Conservation (phyloP, 1,140 invertebrate genomes). For the Calliphora vicina region DNA sequence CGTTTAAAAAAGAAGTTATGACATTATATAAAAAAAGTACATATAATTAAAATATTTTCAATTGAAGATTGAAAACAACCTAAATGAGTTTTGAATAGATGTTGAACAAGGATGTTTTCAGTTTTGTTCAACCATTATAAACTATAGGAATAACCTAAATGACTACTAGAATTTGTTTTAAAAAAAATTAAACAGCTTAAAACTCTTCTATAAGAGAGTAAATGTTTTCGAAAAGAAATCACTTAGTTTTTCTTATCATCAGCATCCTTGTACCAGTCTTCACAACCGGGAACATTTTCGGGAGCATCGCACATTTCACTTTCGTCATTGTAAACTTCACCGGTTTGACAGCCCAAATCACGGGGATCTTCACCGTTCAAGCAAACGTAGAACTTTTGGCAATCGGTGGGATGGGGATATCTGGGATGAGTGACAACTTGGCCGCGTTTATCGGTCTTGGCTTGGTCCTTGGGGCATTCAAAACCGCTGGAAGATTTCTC, state of each 20-base stretch:
- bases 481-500: conserved; percentile 83
- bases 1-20: not conserved
- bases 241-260: conserved; percentile 64
- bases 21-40: not conserved
- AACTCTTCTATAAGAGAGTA: conserved; percentile 23
- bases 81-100: not conserved
- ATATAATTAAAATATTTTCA: not conserved
- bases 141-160: conserved; percentile 35
- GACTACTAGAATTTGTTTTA: conserved; percentile 19
- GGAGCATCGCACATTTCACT: conserved; percentile 83
- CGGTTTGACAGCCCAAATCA: conserved; percentile 83
- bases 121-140: not conserved
- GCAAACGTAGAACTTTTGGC: conserved; percentile 86
- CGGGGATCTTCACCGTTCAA: conserved; percentile 84
- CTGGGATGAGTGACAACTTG: conserved; percentile 84
- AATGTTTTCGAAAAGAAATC: not conserved
- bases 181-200: conserved; percentile 12
- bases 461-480: conserved; percentile 77
- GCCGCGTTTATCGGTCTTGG: conserved; percentile 72
- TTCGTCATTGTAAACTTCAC: conserved; percentile 87
- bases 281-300: conserved; percentile 87
- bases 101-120: not conserved
- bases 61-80: not conserved
- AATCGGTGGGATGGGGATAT: conserved; percentile 84
- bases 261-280: conserved; percentile 85